Base-by-base conservation (phyloP, 2,797 vertebrate species). In the Sebastolobus altivelis region DNA sequence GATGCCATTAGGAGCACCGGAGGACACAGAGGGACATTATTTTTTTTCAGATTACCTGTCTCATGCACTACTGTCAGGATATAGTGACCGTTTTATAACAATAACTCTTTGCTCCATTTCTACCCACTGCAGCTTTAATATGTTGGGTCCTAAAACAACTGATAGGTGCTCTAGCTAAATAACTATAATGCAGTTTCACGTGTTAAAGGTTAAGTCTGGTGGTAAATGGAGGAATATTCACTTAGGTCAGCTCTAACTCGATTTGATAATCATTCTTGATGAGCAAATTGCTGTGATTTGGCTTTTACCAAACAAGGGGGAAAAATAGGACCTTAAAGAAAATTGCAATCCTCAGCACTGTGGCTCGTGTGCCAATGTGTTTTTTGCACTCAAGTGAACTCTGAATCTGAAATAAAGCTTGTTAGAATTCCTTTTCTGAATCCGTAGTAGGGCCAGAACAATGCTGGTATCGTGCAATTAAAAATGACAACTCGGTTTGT, bases 211-310 rank as follows among this genome's bases (percentile, higher is more conserved):
- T 65, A 75, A 78, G 13, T 37, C 73, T 58, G 59, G 27, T 67
- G 65, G 22, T 25, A 80, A 85, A 77, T 12, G 66, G 60, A 78
- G 58, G 25, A 72, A 81, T 76, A 86, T 80, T 84, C 56, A 77
- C 40, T 79, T 75, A 27, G 40, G 12, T 62, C 22, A 29, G 35
- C 20, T 73, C 62, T 83, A 83, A 90, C 67, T 91, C 62, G 60
- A 86, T 92, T 85, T 83, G 49, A 76, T 65, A 73, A 84, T 93
- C 40, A 62, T 78, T 84, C 74, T 54, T 59, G 49, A 68, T 61
- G 62, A 82, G 43, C 54, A 75, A 76, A 84, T 49, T 46, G 43
- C 77, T 75, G 72, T 58, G 68, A 62, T 54, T 43, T 38, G 25
- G 63, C 58, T 84, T 71, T 75, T 27, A 49, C 56, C 59, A 69